Evolutionary conservation across 2,797 vertebrate species (phyloP).

Genomic region (Chrysocyon brachyurus): DNA sequence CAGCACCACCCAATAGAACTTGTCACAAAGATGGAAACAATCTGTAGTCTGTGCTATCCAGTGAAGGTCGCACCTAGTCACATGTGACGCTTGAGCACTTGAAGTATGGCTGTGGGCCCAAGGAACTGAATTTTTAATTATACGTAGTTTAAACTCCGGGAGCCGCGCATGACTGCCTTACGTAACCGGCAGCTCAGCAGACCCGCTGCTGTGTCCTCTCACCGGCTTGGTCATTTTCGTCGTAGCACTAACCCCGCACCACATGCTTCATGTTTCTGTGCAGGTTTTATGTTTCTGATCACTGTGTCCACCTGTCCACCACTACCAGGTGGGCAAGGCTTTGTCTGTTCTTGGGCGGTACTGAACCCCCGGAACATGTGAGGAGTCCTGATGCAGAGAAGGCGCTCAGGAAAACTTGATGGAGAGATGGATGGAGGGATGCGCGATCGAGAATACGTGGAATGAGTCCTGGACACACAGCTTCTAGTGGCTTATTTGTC

Average conservation of each 20-base stretch:
- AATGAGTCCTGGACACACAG: not conserved
- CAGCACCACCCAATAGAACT: not conserved
- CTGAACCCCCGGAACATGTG: not conserved
- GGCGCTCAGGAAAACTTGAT: not conserved
- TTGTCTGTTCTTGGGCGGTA: not conserved
- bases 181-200: accelerated
- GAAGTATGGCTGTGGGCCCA: not conserved
- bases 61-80: not conserved
- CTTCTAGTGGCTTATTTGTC: not conserved
- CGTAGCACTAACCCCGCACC: not conserved
- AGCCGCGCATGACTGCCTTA: accelerated
- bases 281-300: not conserved
- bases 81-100: not conserved
- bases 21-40: not conserved
- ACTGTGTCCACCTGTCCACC: not conserved
- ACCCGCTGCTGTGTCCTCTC: not conserved
- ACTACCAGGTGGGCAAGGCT: not conserved
- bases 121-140: not conserved
- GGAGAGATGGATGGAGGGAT: not conserved
- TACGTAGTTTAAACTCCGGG: not conserved
- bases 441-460: not conserved
- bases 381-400: not conserved
- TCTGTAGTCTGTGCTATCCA: not conserved
- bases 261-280: not conserved
- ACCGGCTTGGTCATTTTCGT: not conserved